Evolutionary conservation across 1,140 invertebrate genomes (phyloP).

Genomic region (Drosophila nikananu): DNA sequence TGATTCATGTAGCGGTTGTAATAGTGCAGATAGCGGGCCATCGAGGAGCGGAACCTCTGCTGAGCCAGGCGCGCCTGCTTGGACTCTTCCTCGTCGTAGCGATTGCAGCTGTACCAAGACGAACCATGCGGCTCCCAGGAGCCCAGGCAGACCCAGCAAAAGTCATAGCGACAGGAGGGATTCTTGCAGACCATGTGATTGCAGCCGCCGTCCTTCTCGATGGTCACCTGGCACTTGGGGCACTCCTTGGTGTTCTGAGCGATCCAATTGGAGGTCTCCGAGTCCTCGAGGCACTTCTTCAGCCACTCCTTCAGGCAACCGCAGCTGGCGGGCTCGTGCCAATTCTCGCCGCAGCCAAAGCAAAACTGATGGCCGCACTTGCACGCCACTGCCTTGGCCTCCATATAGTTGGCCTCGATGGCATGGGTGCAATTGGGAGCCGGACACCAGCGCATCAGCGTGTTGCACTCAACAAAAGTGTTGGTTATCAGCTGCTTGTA

Average conservation of each 20-base stretch:
- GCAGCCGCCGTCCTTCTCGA: conserved; percentile 99
- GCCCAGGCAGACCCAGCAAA: conserved; percentile 99
- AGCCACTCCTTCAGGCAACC: conserved; percentile 97
- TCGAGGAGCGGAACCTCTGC: conserved; percentile 95
- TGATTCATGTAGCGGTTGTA: conserved; percentile 99
- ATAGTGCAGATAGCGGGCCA: conserved; percentile 94
- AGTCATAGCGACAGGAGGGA: conserved; percentile 98
- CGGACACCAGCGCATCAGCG: conserved; percentile 98
- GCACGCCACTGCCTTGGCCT: conserved; percentile 96
- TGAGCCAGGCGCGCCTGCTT: conserved; percentile 98
- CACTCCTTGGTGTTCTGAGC: conserved; percentile 99
- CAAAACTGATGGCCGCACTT: conserved; percentile 97
- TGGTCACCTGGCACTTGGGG: conserved; percentile 99
- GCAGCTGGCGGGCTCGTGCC: conserved; percentile 99
- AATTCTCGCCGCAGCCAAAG: conserved; percentile 98
- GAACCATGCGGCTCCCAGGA: conserved; percentile 99
- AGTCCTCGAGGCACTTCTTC: conserved; percentile 99
- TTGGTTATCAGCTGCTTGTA: conserved; percentile 99
- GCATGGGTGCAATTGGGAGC: conserved; percentile 98
- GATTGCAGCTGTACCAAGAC: conserved; percentile 99
- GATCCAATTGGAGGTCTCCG: conserved; percentile 99
- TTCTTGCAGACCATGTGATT: conserved; percentile 99
- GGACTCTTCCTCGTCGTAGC: conserved; percentile 98
- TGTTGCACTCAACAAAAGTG: conserved; percentile 99
- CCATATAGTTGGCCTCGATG: conserved; percentile 96